Base-by-base conservation (phyloP, 2,888 invertebrate genomes). In the Lasiommata megera region DNA sequence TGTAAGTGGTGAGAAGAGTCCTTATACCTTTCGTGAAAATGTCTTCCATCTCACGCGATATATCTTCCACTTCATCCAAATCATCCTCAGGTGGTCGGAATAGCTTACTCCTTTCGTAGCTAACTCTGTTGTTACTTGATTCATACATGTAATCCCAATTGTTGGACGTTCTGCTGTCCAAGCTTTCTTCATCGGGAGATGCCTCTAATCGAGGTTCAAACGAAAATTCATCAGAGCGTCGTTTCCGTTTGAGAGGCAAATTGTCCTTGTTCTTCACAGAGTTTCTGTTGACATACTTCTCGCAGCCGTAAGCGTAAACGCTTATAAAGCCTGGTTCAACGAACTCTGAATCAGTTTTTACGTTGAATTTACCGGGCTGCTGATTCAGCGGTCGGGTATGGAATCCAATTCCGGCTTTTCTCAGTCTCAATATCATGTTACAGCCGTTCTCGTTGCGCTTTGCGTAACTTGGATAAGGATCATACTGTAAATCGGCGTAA, bases 291-390 rank as follows among this genome's bases (percentile, higher is more conserved):
- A 91, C 84, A 58, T 91, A 91, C 61, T 88, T 93, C 70, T 95
- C 94, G 71, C 96, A 96, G 0, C 96, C 96, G 65, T 96, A 96
- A 0, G 96, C 96, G 71, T 96, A 96, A 0, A 96, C 96, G 43
- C 96, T 96, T 34, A 96, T 95, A 69, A 96, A 96, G 11, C 96
- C 95, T 0, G 96, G 96, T 69, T 96, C 96, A 0, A 96, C 92
- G 71, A 96, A 96, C 74, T 95, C 96, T 0, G 96, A 96, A 72
- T 96, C 96, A 0, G 96, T 96, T 77, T 95, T 93, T 1, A 94
- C 94, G 67, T 94, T 93, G 78, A 95, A 94, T 67, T 94, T 94
- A 0, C 94, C 94, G 0, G 93, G 92, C 67, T 93, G 93, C 31
- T 93, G 92, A 44, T 93, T 92, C 23, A 94, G 85, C 0, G 96